Conservation (phyloP, 2,797 vertebrate species). For the Microhierax caerulescens region DNA sequence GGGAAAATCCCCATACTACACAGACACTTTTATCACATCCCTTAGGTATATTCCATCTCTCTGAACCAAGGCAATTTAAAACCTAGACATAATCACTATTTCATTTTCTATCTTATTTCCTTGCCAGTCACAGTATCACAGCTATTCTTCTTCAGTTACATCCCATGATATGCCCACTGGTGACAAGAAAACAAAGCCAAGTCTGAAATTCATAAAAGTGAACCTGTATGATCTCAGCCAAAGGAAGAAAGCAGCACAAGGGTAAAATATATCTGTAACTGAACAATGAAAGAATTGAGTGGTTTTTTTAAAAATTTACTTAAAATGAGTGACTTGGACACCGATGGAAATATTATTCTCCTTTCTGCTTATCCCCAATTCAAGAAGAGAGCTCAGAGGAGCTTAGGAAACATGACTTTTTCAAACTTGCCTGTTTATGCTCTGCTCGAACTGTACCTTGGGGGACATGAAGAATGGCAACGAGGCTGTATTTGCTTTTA, state of each 20-base stretch:
- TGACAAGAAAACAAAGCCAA: background rate
- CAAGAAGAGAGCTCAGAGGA: background rate
- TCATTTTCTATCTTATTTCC: background rate
- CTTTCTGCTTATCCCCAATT: background rate
- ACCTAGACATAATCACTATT: background rate
- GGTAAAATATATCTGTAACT: background rate
- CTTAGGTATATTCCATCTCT: background rate
- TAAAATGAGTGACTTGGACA: background rate
- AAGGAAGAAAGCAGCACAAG: background rate
- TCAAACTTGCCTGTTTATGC: background rate
- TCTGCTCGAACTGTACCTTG: background rate
- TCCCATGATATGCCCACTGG: background rate
- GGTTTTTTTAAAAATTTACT: background rate
- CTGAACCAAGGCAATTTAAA: background rate
- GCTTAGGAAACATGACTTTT: background rate
- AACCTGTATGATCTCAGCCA: background rate
- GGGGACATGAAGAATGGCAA: background rate
- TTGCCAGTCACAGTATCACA: background rate
- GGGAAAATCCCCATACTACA: background rate
- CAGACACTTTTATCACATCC: background rate
- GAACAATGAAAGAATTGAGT: background rate
- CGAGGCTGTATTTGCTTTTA: background rate
- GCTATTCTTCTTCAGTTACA: background rate
- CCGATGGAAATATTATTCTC: background rate
- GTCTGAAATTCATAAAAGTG: background rate